phyloP scores from a whole-genome alignment of 2,113 vertebrate genomes.

The Mus spicilegus region DNA sequence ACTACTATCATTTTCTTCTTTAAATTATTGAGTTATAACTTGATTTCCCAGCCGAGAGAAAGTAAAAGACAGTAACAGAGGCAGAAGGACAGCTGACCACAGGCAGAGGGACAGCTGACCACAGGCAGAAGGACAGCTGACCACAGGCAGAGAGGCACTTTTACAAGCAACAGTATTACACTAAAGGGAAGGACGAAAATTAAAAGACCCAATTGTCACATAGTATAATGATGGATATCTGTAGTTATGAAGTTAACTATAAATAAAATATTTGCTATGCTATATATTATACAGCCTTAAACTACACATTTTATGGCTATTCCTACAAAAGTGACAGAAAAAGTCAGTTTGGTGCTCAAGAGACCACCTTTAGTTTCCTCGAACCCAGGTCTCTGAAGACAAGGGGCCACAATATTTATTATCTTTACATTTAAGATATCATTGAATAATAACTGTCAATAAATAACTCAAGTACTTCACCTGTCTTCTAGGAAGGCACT shows the following conservation, averaged over 20 bases:
- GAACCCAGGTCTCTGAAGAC: conserved; percentile 26
- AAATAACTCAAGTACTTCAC: conserved; percentile 25
- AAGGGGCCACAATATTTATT: not conserved
- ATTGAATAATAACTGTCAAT: not conserved
- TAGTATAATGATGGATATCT: not conserved
- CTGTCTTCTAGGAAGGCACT: not conserved
- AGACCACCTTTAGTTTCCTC: conserved; percentile 3
- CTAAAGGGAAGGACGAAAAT: conserved; percentile 37
- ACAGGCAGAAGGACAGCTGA: not conserved
- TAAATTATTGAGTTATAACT: conserved; percentile 43
- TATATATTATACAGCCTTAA: conserved; percentile 13
- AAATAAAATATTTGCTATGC: conserved; percentile 35
- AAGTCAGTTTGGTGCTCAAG: conserved; percentile 32
- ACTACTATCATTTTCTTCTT: conserved; percentile 10
- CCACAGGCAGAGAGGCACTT: not conserved
- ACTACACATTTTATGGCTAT: conserved; percentile 13
- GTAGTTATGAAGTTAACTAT: not conserved
- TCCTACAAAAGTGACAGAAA: conserved; percentile 50
- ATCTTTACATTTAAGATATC: conserved; percentile 37
- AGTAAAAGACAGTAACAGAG: conserved; percentile 40
- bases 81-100: not conserved
- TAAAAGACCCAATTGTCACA: not conserved
- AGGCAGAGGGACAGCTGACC: not conserved
- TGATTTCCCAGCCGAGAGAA: conserved; percentile 42
- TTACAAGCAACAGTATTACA: conserved; percentile 40